These are phyloP conservation scores for Lepetodrilus schrolli DNA, from an alignment of 2,888 invertebrate species.

Conservation along the genomic window DNA sequence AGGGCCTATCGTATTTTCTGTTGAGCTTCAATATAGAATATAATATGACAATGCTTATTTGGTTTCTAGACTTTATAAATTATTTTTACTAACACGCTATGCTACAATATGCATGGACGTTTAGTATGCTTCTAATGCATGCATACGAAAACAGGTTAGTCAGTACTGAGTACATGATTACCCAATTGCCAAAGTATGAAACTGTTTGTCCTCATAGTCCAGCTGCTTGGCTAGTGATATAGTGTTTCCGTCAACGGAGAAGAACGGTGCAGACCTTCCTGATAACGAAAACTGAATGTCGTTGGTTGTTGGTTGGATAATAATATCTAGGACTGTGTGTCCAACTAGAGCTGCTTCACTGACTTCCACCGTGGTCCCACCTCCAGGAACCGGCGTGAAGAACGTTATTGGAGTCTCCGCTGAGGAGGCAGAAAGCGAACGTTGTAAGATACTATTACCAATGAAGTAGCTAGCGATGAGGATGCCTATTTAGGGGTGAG, in stretches of 20 bases:
- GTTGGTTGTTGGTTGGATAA: not conserved
- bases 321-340: not conserved
- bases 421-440: not conserved
- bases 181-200: not conserved
- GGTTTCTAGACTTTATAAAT: too few relatives aligned
- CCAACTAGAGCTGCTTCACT: not conserved
- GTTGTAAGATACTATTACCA: too few relatives aligned
- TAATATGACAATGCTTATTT: too few relatives aligned
- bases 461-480: too few relatives aligned
- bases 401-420: not conserved
- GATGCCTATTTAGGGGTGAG: too few relatives aligned
- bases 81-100: too few relatives aligned
- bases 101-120: too few relatives aligned
- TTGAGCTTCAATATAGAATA: too few relatives aligned
- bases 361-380: not conserved
- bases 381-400: not conserved
- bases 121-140: too few relatives aligned
- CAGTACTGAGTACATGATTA: too few relatives aligned
- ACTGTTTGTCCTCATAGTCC: constrained; percentile 2
- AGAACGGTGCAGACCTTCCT: not conserved
- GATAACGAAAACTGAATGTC: not conserved
- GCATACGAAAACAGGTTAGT: too few relatives aligned
- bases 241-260: not conserved
- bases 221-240: not conserved
- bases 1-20: too few relatives aligned